Conservation (phyloP, 2,113 vertebrate species). For the Gadus chalcogrammus region DNA sequence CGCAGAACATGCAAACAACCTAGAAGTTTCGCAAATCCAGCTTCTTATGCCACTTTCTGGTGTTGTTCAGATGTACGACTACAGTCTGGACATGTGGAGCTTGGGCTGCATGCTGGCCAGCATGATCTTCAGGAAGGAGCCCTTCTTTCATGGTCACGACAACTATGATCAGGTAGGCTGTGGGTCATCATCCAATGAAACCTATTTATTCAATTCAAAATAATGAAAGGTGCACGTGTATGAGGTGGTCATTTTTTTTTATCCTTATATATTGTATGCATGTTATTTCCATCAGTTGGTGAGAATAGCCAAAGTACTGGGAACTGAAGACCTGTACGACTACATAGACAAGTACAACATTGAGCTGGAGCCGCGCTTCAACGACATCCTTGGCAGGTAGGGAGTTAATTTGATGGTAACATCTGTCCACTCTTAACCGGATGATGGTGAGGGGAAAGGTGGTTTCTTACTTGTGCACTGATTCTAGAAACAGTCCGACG, state of each 20-base stretch:
- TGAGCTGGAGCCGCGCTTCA: constrained; percentile 78
- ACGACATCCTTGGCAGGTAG: constrained; percentile 78
- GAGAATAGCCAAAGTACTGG: constrained; percentile 79
- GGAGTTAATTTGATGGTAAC: neutral
- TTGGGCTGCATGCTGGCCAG: constrained; percentile 79
- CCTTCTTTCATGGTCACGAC: constrained; percentile 79
- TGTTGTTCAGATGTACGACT: constrained; percentile 75
- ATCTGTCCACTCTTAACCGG: too few relatives aligned
- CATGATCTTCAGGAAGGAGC: constrained; percentile 80
- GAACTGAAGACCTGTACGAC: constrained; percentile 79
- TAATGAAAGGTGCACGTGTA: too few relatives aligned
- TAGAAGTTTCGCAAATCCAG: neutral
- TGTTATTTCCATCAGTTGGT: constrained; percentile 60
- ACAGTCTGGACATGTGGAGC: constrained; percentile 81
- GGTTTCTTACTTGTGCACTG: too few relatives aligned
- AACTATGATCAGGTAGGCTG: constrained; percentile 75
- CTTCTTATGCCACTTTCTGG: neutral
- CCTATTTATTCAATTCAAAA: too few relatives aligned
- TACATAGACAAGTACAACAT: constrained; percentile 83
- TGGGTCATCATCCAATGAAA: neutral
- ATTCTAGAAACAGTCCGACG: too few relatives aligned
- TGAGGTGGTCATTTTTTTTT: too few relatives aligned
- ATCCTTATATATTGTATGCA: too few relatives aligned
- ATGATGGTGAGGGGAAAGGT: too few relatives aligned
- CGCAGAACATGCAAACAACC: too few relatives aligned